These are phyloP conservation scores for Listronotus oregonensis DNA, from an alignment of 1,140 invertebrate genomes.

Conservation along the genomic window DNA sequence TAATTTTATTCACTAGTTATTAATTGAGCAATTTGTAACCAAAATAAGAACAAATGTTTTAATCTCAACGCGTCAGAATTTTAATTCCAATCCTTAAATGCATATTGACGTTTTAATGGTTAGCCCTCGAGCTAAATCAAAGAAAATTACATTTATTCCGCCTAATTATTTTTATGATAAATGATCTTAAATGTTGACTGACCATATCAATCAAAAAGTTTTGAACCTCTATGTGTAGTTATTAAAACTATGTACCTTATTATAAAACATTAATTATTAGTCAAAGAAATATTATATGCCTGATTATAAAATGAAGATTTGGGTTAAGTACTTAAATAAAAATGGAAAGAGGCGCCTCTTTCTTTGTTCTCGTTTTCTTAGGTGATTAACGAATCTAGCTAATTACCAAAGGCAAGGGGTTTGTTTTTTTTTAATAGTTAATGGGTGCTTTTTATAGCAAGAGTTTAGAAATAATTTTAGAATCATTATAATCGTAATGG, in stretches of 20 bases:
- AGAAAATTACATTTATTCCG: constrained; percentile 27
- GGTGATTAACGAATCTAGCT: too few relatives aligned
- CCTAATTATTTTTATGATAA: constrained; percentile 37
- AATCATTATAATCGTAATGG: too few relatives aligned
- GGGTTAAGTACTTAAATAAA: not conserved
- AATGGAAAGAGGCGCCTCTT: too few relatives aligned
- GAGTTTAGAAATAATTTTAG: too few relatives aligned
- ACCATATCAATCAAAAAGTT: constrained; percentile 33
- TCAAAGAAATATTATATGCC: constrained; percentile 15
- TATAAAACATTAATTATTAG: constrained; percentile 34
- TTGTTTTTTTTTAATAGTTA: too few relatives aligned
- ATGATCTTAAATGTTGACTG: constrained; percentile 27
- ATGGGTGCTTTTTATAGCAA: too few relatives aligned
- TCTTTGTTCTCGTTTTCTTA: too few relatives aligned
- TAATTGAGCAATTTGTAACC: constrained; percentile 27
- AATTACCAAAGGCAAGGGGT: too few relatives aligned
- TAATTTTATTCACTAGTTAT: constrained; percentile 28
- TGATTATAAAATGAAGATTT: constrained; percentile 12
- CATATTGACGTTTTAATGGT: constrained; percentile 31
- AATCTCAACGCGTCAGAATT: constrained; percentile 19
- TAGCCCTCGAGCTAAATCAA: constrained; percentile 25
- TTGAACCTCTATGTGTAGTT: constrained; percentile 21
- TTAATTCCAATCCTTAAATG: constrained; percentile 23
- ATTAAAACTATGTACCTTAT: constrained; percentile 32
- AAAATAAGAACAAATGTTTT: constrained; percentile 30